Conservation (phyloP, 2,113 vertebrate species). For the Hepsetus odoe region DNA sequence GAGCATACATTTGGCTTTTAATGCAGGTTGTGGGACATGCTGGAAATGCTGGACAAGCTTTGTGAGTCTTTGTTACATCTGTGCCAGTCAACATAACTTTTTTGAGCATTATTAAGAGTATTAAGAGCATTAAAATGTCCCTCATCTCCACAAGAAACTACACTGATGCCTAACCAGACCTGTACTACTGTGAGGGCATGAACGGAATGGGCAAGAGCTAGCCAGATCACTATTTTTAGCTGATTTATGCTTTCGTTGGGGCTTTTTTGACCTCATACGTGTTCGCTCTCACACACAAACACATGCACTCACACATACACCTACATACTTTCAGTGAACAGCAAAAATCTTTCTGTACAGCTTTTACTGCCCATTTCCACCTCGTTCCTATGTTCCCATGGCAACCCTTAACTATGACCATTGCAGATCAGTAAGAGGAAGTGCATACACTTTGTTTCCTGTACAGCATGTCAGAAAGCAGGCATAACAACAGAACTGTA, state of each 20-base stretch:
- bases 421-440: slow-evolving; percentile 58
- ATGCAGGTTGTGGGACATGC: neutral
- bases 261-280: neutral
- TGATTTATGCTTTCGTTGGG: neutral
- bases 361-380: slow-evolving; percentile 39
- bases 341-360: slow-evolving; percentile 4
- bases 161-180: neutral
- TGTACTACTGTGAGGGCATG: neutral
- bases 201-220: neutral
- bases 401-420: slow-evolving; percentile 44
- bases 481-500: slow-evolving; percentile 4
- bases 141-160: neutral
- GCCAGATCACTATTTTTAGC: neutral
- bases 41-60: too few relatives aligned
- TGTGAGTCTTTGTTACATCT: neutral
- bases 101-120: too few relatives aligned
- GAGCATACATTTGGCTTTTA: neutral
- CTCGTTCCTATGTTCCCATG: slow-evolving; percentile 46
- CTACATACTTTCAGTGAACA: slow-evolving; percentile 7
- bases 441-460: slow-evolving; percentile 54
- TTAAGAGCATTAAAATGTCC: too few relatives aligned
- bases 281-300: neutral
- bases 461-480: slow-evolving; percentile 35
- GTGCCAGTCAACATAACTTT: neutral
- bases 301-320: slow-evolving; percentile 21